Base-by-base conservation (phyloP, 2,113 vertebrate genomes). In the Notiomystis cincta region DNA sequence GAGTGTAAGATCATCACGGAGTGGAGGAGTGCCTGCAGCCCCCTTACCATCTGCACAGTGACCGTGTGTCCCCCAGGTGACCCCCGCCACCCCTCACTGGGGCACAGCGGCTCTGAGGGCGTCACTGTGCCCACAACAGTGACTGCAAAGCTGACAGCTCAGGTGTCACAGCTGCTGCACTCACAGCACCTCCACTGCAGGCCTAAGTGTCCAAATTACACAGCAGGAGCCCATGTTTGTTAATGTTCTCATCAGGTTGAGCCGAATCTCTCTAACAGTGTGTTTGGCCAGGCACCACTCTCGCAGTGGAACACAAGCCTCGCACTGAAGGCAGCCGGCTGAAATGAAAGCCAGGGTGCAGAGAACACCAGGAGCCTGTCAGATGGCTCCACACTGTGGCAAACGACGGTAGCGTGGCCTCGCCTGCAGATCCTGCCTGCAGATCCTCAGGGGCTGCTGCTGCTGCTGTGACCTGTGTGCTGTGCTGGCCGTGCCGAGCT, bases 301-400 rank as follows among this genome's bases (percentile, higher is more conserved):
- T 64, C 0, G 0, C 33, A 70, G 69, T 3, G 21, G 44, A 76
- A 28, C 31, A 44, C 17, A 58, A 28, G 56, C 38, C 10, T 5
- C 19, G 44, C 37, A 35, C 61, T 15, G 33, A 28, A 65, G 62
- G 1, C 54, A n/a, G 50, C 10, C 2, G 25, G 18, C n/a, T 47
- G n/a, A 25, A 23, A 15, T 47, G n/a, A 25, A 23, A 15, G 1
- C 11, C 53, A 4, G 9, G 7, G 19, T 2, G 25, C 19, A 38
- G 56, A 21, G 87, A 78, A 33, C n/a, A 37, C 18, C 71, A 33
- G 1, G 6, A 82, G 87, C 44, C 56, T 61, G 81, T 28, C 82
- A 82, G 54, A 64, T 77, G 86, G 91, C 89, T 95, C 87, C 28
- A 28, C 62, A 9, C 79, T 72, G 90, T 86, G 90, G 89, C 64